These are phyloP conservation scores for Sarcophaga caerulescens DNA, from an alignment of 2,888 invertebrate species.

Conservation along the genomic window DNA sequence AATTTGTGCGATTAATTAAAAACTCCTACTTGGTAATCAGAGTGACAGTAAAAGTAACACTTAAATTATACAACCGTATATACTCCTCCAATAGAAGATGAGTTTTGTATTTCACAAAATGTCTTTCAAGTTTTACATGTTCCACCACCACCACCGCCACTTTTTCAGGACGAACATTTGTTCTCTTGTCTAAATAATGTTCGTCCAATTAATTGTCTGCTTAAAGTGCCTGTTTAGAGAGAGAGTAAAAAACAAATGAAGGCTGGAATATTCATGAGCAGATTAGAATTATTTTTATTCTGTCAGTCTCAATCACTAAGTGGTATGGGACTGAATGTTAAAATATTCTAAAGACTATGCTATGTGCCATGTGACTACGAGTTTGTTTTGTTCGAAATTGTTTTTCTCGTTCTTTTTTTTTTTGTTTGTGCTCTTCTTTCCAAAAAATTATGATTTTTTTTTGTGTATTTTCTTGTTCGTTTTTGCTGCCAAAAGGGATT, in stretches of 20 bases:
- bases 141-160: not conserved
- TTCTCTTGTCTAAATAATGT: not conserved
- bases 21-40: too few relatives aligned
- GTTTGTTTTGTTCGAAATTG: not conserved
- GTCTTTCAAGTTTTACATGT: conserved; percentile 11
- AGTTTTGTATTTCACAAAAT: not conserved
- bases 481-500: conserved; percentile 78
- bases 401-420: not conserved
- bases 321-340: not conserved
- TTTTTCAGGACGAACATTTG: not conserved
- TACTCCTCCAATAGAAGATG: too few relatives aligned
- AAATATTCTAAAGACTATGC: conserved; percentile 8
- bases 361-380: not conserved
- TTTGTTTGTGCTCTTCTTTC: not conserved
- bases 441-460: conserved; percentile 56
- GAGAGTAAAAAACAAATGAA: conserved; percentile 74
- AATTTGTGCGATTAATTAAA: too few relatives aligned
- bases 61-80: too few relatives aligned
- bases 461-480: conserved; percentile 33
- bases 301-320: conserved; percentile 73
- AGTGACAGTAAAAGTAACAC: too few relatives aligned
- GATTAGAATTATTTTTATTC: conserved; percentile 80
- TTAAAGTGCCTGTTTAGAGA: not conserved
- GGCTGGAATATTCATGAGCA: conserved; percentile 80
- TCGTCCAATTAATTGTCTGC: not conserved